A percentile compares a stretch with the other conserved stretches of the same genome.
These are phyloP conservation scores for Xylota sylvarum DNA, from an alignment of 2,888 invertebrate genomes.

Conservation along the genomic window DNA sequence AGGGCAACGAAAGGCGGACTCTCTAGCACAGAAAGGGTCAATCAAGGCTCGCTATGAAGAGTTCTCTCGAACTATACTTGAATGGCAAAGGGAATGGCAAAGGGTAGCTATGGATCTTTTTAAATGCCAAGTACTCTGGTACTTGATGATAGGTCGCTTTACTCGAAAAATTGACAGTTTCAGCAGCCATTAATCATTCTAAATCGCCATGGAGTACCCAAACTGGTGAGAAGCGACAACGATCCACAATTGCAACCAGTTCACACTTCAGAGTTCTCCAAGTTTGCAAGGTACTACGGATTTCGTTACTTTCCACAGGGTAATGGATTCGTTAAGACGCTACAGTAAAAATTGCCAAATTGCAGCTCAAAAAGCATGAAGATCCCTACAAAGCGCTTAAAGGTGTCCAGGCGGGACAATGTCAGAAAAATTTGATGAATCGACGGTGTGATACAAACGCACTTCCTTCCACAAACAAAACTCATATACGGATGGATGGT, in stretches of 20 bases:
- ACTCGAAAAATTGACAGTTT: background rate
- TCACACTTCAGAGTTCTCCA: conserved; percentile 26
- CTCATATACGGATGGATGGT: too few species aligned
- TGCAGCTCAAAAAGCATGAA: conserved; percentile 16
- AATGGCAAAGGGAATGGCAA: too few species aligned
- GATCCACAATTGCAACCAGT: conserved; percentile 20
- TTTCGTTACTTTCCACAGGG: conserved; percentile 16
- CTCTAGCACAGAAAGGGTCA: too few species aligned
- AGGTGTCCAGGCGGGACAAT: too few species aligned
- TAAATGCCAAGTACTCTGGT: too few species aligned
- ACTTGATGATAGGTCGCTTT: conserved; percentile 8
- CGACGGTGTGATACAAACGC: too few species aligned
- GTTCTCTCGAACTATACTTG: too few species aligned
- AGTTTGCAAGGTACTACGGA: conserved; percentile 34
- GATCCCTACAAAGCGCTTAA: conserved; percentile 20
- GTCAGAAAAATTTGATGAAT: too few species aligned
- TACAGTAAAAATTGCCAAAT: conserved; percentile 12
- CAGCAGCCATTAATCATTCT: conserved; percentile 1
- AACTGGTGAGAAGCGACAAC: conserved; percentile 25
- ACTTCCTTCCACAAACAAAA: too few species aligned
- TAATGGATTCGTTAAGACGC: conserved; percentile 10
- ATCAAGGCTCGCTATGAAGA: too few species aligned
- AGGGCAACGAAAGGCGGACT: too few species aligned
- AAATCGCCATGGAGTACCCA: conserved; percentile 26
- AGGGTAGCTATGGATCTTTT: too few species aligned